phyloP scores from a whole-genome alignment of 2,113 vertebrate genomes.

The Anas platyrhynchos region DNA sequence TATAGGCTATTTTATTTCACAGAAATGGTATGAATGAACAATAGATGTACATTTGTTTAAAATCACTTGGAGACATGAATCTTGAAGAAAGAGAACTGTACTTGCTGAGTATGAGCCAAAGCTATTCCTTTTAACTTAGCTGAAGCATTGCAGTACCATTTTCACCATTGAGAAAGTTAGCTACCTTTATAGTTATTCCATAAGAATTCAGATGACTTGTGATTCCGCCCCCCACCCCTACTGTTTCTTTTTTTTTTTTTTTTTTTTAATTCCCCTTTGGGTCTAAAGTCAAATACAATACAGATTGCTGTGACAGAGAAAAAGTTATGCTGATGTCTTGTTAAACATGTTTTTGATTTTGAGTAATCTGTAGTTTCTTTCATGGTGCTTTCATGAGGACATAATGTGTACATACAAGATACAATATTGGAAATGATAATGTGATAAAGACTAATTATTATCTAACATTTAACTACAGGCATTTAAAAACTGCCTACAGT shows the following conservation, averaged over 20 bases:
- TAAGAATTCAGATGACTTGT: neutral
- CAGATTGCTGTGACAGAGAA: accelerated
- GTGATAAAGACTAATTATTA: neutral
- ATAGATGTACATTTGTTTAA: neutral
- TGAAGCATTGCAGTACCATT: neutral
- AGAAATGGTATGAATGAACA: neutral
- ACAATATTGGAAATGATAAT: neutral
- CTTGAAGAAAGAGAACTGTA: neutral
- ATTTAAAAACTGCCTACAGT: neutral
- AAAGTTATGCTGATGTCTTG: neutral
- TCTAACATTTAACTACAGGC: neutral
- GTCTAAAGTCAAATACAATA: neutral
- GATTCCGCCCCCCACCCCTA: too few relatives aligned
- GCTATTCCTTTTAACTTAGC: neutral
- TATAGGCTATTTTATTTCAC: neutral
- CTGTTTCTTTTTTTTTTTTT: neutral
- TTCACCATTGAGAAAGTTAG: neutral
- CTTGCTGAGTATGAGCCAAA: neutral
- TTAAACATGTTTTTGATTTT: neutral
- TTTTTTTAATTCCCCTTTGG: neutral
- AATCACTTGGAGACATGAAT: neutral
- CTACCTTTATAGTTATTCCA: neutral
- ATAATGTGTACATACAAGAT: neutral
- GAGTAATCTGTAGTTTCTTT: neutral
- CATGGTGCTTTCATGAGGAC: neutral